A percentile compares a stretch with the other conserved stretches of the same genome.
These are phyloP conservation scores for Drosophila sulfurigaster DNA, from an alignment of 1,140 invertebrate genomes.

Conservation along the genomic window DNA sequence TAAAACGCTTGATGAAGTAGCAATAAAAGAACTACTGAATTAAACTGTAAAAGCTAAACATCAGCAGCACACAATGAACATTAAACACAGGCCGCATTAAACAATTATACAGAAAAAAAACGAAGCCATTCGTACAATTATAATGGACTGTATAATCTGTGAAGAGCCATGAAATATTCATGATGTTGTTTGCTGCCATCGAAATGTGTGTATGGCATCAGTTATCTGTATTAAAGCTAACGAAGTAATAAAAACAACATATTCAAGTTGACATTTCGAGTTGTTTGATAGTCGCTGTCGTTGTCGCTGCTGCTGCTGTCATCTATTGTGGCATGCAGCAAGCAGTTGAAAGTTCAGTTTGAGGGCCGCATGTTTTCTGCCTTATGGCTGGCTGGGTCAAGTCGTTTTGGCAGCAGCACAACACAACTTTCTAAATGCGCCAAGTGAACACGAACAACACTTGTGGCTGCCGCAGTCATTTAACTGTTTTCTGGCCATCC, in stretches of 20 bases:
- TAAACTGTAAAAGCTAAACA: neutral
- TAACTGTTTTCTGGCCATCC: conserved; percentile 43
- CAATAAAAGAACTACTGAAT: neutral
- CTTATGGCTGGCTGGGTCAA: conserved; percentile 17
- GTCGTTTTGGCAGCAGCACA: neutral
- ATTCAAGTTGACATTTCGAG: conserved; percentile 40
- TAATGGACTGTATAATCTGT: neutral
- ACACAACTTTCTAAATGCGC: conserved; percentile 41
- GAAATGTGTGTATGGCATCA: conserved; percentile 19
- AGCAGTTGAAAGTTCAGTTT: conserved; percentile 29
- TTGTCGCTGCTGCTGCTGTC: no score
- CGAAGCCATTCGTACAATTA: neutral
- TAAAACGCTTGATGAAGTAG: neutral
- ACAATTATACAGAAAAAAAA: conserved; percentile 4
- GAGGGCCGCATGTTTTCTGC: neutral
- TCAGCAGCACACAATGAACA: neutral
- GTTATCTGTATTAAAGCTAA: conserved; percentile 1
- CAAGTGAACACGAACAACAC: conserved; percentile 5
- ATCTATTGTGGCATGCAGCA: neutral
- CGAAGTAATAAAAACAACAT: conserved; percentile 18
- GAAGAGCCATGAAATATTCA: conserved; percentile 19
- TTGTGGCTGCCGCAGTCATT: conserved; percentile 23
- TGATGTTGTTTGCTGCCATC: neutral
- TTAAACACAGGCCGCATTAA: neutral
- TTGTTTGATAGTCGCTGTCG: neutral